Evolutionary conservation across 2,888 invertebrate species (phyloP).

Genomic region (Tryphoninae sp.): DNA sequence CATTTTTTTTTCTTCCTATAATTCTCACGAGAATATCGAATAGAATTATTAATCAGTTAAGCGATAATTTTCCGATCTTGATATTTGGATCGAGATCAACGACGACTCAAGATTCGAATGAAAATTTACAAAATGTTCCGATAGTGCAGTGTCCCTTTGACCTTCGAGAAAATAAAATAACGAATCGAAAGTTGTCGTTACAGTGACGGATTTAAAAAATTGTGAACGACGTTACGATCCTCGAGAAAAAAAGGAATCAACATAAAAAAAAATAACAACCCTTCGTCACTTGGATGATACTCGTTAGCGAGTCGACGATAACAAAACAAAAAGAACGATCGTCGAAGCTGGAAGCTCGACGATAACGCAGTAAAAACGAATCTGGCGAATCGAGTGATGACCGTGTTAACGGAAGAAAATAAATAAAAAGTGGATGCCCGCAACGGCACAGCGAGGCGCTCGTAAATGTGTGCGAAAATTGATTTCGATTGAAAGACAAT

Average conservation of each 20-base stretch:
- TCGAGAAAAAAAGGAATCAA: too few relatives aligned
- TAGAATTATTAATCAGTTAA: not conserved
- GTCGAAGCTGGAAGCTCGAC: not conserved
- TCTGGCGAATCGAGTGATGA: conserved; percentile 37
- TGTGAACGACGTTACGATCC: not conserved
- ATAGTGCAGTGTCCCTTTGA: not conserved
- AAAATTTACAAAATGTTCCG: not conserved
- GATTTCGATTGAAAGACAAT: conserved; percentile 56
- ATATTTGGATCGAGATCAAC: not conserved
- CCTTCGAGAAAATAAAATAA: not conserved
- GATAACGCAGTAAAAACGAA: conserved; percentile 49
- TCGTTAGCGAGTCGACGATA: not conserved
- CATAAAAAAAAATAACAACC: not conserved
- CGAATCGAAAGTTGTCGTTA: not conserved
- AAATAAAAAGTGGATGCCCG: not conserved
- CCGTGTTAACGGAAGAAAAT: conserved; percentile 1
- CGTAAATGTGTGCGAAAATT: conserved; percentile 38
- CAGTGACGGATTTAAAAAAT: not conserved
- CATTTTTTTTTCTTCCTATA: not conserved
- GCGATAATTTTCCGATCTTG: not conserved
- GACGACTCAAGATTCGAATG: not conserved
- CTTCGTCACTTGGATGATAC: too few relatives aligned
- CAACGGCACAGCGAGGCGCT: not conserved
- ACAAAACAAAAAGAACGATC: not conserved
- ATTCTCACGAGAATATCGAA: not conserved